Evolutionary conservation across 2,797 vertebrate species (phyloP).

Genomic region (Pristis pectinata): DNA sequence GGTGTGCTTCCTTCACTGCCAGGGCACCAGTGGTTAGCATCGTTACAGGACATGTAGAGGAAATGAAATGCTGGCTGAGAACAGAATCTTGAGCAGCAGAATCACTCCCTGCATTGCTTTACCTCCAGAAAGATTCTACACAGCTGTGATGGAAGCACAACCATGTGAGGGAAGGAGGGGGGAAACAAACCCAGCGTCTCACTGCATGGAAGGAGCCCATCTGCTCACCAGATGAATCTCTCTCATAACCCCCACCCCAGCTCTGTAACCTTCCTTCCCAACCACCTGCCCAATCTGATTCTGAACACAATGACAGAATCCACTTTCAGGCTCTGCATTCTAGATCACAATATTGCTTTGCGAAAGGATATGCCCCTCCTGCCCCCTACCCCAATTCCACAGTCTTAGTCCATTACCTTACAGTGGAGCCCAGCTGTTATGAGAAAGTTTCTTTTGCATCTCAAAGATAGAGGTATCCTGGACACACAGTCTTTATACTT

Average conservation of each 20-base stretch:
- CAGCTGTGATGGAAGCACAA: neutral
- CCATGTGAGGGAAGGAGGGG: slow-evolving; percentile 10
- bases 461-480: too few species aligned
- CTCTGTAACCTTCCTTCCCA: neutral
- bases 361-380: too few species aligned
- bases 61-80: neutral
- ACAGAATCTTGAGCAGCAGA: neutral
- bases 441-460: too few species aligned
- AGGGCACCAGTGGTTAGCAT: too few species aligned
- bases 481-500: too few species aligned
- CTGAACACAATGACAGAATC: neutral
- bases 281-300: neutral
- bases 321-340: neutral
- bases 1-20: too few species aligned
- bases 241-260: neutral
- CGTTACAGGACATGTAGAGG: too few species aligned
- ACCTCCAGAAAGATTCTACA: slow-evolving; percentile 26
- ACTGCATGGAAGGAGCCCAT: neutral
- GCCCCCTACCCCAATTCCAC: neutral
- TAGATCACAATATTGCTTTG: neutral
- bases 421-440: too few species aligned
- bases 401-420: neutral
- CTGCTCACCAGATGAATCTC: neutral
- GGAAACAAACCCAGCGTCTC: neutral
- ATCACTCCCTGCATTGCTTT: neutral